Evolutionary conservation across 2,797 vertebrate species (phyloP), one percentile per base, ranked within the genome.

Genomic region (Anabas testudineus): DNA sequence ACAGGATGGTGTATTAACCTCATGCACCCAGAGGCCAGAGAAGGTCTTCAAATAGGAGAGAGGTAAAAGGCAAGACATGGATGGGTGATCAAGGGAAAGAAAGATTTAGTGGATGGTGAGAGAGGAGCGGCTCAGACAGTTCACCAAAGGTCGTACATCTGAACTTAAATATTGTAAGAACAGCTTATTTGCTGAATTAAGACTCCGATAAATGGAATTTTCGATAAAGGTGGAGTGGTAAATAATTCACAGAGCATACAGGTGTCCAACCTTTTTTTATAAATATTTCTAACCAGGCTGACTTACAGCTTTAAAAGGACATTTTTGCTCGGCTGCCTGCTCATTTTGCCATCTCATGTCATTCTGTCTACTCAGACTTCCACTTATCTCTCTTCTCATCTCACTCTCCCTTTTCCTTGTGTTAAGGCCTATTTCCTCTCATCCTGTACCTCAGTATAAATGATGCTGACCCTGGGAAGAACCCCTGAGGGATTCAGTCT

Each of bases 381-480:
- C 67, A 49, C 74, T 65, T 53, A 67, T 65, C 45, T 63, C 28
- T 60, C 14, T 30, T 39, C 58, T 74, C 45, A 61, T 43, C 62
- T 36, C 55, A 57, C 32, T 2, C 69, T 57, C 65, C 64, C 55
- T 72, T 68, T 78, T 81, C 76, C 75, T 84, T 66, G 66, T 78
- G 43, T 80, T 74, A 60, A n/a, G 61, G 60, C 79, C 74, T 62
- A 64, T 85, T 88, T 87, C 76, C 74, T 67, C 82, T 73, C 76
- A 77, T 84, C 73, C 68, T 66, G 64, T 67, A 61, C 60, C 78
- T 76, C 80, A 76, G 70, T 85, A 87, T 90, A 88, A 89, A 90
- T 91, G 88, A 90, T 83, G 75, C 80, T 85, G 86, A 90, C 86
- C 87, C 85, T 82, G 84, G 41, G 60, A 87, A 64, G 69, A 80